Evolutionary conservation across 2,888 invertebrate genomes (phyloP), one percentile per base, ranked within the genome.

Genomic region (Hermodice carunculata): DNA sequence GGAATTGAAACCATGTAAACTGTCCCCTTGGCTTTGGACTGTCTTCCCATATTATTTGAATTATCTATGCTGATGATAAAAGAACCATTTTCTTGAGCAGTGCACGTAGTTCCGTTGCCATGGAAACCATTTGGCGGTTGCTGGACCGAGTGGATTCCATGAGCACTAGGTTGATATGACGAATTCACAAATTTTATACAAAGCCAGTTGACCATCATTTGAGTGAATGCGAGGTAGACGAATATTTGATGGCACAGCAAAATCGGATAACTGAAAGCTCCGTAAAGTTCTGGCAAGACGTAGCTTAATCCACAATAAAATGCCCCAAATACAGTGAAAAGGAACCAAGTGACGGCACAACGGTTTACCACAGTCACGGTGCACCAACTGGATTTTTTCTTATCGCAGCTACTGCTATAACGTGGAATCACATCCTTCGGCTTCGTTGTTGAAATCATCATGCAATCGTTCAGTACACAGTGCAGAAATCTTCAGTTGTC

Each of bases 131-230:
- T n/a, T n/a, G n/a, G n/a, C n/a, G n/a, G n/a, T n/a, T n/a, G n/a
- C n/a, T n/a, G n/a, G n/a, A n/a, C n/a, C 19, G 52, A 52, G 11
- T 26, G 31, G 26, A 64, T 58, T 22, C 67, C 69, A 54, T 78
- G 73, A 17, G 64, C 57, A 28, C 69, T 66, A 3, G 76, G 70
- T 8, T 59, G 57, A 62, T 79, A 81, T 14, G 71, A 62, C 0
- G 78, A 78, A 14, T 70, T 70, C 2, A 80, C 75, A 58, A 73
- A 72, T 40, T 77, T 74, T n/a, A 81, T 73, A 60, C 77, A 77
- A 5, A 77, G 49, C 81, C 81, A 82, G 71, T 81, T 80, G 24
- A 76, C 19, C 37, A 77, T 67, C 60, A 81, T 69, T 61, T 82
- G 69, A 4, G 70, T n/a, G 6, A 75, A 74, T 48, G 79, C 64